Base-by-base conservation (phyloP, 2,113 vertebrate genomes). In the Formicarius rufipectus region DNA sequence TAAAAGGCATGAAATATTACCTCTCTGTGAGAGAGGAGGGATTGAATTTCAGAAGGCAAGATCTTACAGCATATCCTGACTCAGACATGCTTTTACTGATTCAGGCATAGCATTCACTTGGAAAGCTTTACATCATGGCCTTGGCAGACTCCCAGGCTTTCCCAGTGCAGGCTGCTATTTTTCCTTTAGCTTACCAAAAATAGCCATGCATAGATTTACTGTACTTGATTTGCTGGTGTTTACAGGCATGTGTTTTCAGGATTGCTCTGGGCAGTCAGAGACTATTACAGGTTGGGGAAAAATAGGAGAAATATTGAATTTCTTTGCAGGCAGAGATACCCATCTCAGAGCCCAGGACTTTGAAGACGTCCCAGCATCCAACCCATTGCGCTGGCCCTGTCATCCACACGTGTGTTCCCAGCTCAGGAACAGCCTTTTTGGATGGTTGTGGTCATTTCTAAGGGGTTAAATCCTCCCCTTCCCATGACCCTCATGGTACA, bases 141-240 rank as follows among this genome's bases (percentile, higher is more conserved):
- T 97, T 97, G 97, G 97, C 97, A 93, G 93, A 83, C 66, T 96
- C 96, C 96, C 97, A 98, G 94, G 71, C 92, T 97, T 96, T 98
- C 97, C 97, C 96, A 97, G 87, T 73, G 95, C 87, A 95, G 96
- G 93, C 96, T 97, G 96, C 98, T 98, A 95, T 98, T 98, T 98
- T 98, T 96, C 95, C 95, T 97, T 97, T 71, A 96, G 89, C 89
- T 97, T 97, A 96, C 97, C 94, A 96, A 97, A 98, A 98, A 98
- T 98, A 98, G 89, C 96, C 84, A 84, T 84, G 93, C 90, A 91
- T 96, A 97, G 94, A 97, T 97, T 97, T 96, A 97, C 91, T 96
- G 89, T 95, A 94, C 82, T 97, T 97, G 92, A 94, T 97, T 92
- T 96, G 85, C 95, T 90, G 66, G 63, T 96, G 95, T 96, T 98